Evolutionary conservation across 2,888 invertebrate species (phyloP), one percentile per base, ranked within the genome.

Genomic region (Allophyes oxyacanthae): DNA sequence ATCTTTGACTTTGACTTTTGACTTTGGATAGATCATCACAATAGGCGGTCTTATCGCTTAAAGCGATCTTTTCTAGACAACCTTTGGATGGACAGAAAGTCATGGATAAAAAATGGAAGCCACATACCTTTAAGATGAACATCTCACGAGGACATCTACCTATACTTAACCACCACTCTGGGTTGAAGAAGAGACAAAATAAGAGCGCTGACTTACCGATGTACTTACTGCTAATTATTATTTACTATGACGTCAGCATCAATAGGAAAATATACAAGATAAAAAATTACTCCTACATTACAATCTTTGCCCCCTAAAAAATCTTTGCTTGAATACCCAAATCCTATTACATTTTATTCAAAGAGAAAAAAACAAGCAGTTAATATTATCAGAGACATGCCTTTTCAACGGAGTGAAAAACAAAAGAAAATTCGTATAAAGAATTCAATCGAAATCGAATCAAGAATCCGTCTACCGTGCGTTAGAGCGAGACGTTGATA

Each of bases 361-460:
- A 49, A 34, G 25, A 48, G 50, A 58, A 64, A 75, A 72, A 65
- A 52, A 64, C 64, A 61, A 57, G 58, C 64, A 68, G 70, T 77
- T 77, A 82, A 75, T 78, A 78, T 74, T 75, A 73, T 63, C 76
- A 63, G 63, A 78, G 76, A 72, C 76, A 75, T 72, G 69, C 67
- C 75, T 70, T 79, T 82, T 85, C 88, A 85, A 64, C 83, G 85
- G 74, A 84, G 83, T 85, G 86, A 86, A 88, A 89, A 91, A 91
- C 87, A 89, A 91, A 88, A 90, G 86, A 83, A 89, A 88, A 88
- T 88, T 90, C 85, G 82, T 86, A 88, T 89, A 91, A 90, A 89
- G 89, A 90, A 91, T 90, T 89, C 89, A 89, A 91, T 92, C 87
- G 86, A 88, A 91, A 90, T 91, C 89, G 85, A 91, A 92, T 93